Percentiles rank a stretch among this genome's conserved stretches.
These are phyloP conservation scores for Eristalis tenax DNA, from an alignment of 2,888 invertebrate genomes.

Conservation along the genomic window DNA sequence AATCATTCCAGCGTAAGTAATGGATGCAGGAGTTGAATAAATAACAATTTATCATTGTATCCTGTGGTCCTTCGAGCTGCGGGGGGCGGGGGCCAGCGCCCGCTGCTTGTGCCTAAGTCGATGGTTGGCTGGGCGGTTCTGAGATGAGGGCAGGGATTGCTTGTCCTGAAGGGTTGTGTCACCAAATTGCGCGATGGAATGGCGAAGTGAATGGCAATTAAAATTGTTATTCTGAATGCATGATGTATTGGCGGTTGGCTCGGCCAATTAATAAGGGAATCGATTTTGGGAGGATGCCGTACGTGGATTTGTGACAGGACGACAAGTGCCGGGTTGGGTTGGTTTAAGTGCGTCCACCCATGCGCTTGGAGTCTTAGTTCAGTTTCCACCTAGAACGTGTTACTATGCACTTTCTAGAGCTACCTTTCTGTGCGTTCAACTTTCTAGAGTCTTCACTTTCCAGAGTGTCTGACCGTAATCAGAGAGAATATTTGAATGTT, in stretches of 20 bases:
- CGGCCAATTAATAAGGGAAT: background rate
- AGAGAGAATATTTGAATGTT: no score
- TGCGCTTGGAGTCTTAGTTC: no score
- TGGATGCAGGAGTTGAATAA: conserved; percentile 33
- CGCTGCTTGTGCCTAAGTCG: background rate
- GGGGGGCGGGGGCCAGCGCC: background rate
- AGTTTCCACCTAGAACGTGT: no score
- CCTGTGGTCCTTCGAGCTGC: background rate
- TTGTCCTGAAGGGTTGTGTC: background rate
- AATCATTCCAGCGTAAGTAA: conserved; percentile 41
- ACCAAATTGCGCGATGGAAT: background rate
- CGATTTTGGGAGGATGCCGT: background rate
- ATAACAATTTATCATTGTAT: conserved; percentile 49
- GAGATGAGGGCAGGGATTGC: background rate
- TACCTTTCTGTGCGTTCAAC: no score
- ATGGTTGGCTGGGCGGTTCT: background rate
- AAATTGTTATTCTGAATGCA: background rate
- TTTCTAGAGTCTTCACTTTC: no score
- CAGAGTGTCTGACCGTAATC: no score
- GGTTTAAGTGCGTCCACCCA: no score
- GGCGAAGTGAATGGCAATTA: background rate
- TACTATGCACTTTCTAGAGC: no score
- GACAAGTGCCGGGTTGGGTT: no score
- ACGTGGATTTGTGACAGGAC: no score
- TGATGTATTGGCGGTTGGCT: background rate